phyloP scores from a whole-genome alignment of 2,888 invertebrate genomes.

The Andrena trimmerana region DNA sequence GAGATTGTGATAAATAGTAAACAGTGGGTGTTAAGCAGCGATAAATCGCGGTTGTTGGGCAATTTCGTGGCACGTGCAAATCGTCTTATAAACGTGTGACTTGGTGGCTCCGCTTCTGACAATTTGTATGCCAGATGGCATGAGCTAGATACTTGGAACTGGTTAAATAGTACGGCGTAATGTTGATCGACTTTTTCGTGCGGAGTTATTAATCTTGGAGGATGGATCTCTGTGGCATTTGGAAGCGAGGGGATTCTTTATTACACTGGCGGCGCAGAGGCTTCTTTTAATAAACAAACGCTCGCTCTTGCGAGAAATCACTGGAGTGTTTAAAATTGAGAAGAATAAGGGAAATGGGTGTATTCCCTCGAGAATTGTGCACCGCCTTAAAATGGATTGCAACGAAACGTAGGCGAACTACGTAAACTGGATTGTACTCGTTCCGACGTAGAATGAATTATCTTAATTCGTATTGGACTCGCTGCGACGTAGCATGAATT shows the following conservation, averaged over 20 bases:
- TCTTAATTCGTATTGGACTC: too few relatives aligned
- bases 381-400: not conserved
- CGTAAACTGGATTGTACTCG: not conserved
- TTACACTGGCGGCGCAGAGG: not conserved
- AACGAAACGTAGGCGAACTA: constrained; percentile 1
- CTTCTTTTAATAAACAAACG: not conserved
- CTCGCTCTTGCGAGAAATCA: not conserved
- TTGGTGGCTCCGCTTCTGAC: not conserved
- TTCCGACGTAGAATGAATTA: not conserved
- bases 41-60: constrained; percentile 30
- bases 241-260: not conserved
- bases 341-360: not conserved
- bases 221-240: too few relatives aligned
- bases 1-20: not conserved
- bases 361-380: not conserved
- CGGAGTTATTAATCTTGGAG: too few relatives aligned
- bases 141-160: not conserved
- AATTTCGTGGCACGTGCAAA: constrained; percentile 19
- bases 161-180: too few relatives aligned
- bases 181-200: too few relatives aligned
- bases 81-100: constrained; percentile 9
- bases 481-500: too few relatives aligned
- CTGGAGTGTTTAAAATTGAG: not conserved
- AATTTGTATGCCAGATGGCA: not conserved
- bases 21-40: constrained; percentile 19